Percentiles rank a stretch among this genome's conserved stretches.
Conservation (phyloP, 1,140 invertebrate genomes). For the Adelges cooleyi region DNA sequence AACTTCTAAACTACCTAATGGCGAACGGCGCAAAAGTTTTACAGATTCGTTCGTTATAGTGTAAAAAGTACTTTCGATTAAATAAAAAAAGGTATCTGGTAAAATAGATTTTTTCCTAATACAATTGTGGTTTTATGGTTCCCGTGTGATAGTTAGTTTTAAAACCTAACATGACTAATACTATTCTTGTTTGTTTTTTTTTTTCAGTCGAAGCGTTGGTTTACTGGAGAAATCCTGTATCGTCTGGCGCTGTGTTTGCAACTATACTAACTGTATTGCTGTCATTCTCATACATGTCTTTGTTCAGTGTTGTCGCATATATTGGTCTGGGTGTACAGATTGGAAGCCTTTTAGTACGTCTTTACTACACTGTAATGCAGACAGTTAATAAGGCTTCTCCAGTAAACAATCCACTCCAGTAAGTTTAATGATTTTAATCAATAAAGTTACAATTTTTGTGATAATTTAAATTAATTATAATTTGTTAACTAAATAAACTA, state of each 20-base stretch:
- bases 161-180: not conserved
- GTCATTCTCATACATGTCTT: constrained; percentile 84
- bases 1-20: no score
- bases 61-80: no score
- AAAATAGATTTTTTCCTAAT: no score
- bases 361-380: constrained; percentile 91
- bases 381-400: constrained; percentile 92
- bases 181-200: constrained; percentile 31
- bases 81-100: no score
- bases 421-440: constrained; percentile 39
- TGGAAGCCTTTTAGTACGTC: constrained; percentile 78
- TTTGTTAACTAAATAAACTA: not conserved
- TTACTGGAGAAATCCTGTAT: constrained; percentile 92
- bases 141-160: no score
- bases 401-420: constrained; percentile 98
- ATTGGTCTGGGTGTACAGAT: constrained; percentile 68
- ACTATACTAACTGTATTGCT: constrained; percentile 72
- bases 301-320: constrained; percentile 92
- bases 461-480: not conserved
- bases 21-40: no score
- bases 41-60: no score
- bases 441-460: not conserved
- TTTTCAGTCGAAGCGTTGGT: constrained; percentile 85
- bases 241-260: constrained; percentile 84
- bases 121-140: no score